Conservation (phyloP, 2,113 vertebrate genomes). For the Helogale parvula region DNA sequence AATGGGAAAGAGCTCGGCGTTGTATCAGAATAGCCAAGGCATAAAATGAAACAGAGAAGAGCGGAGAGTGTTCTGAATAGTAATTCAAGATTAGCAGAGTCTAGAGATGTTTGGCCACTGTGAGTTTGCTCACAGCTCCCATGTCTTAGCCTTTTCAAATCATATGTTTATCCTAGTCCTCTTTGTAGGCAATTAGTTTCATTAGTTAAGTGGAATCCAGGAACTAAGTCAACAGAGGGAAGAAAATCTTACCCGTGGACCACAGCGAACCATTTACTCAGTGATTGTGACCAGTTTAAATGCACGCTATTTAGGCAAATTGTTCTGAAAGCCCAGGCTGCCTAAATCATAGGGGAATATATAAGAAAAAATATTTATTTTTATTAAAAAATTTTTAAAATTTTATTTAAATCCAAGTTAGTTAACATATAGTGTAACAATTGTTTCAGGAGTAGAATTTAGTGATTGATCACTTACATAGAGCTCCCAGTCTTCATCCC, state of each 20-base stretch:
- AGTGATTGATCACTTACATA: too few relatives aligned
- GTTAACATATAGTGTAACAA: too few relatives aligned
- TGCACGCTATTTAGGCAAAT: not conserved
- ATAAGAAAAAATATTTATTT: not conserved
- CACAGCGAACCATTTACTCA: not conserved
- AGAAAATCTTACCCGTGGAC: not conserved
- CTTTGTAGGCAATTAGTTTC: not conserved
- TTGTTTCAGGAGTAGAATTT: too few relatives aligned
- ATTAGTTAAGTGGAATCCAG: not conserved
- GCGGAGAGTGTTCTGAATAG: not conserved
- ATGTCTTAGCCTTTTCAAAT: not conserved
- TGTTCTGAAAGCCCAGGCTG: not conserved
- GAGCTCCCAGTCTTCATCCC: too few relatives aligned
- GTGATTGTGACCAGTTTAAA: not conserved
- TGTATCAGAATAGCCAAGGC: slow-evolving; percentile 2
- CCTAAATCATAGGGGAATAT: not conserved
- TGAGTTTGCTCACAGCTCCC: not conserved
- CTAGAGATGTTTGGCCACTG: not conserved
- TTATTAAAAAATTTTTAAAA: too few relatives aligned
- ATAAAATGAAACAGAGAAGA: not conserved
- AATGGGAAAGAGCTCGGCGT: not conserved
- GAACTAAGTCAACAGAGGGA: not conserved
- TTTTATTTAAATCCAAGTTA: too few relatives aligned
- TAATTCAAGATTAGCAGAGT: not conserved
- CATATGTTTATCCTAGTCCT: not conserved